Evolutionary conservation across 2,797 vertebrate genomes (phyloP), one percentile per base, ranked within the genome.

Genomic region (Tapirus indicus): DNA sequence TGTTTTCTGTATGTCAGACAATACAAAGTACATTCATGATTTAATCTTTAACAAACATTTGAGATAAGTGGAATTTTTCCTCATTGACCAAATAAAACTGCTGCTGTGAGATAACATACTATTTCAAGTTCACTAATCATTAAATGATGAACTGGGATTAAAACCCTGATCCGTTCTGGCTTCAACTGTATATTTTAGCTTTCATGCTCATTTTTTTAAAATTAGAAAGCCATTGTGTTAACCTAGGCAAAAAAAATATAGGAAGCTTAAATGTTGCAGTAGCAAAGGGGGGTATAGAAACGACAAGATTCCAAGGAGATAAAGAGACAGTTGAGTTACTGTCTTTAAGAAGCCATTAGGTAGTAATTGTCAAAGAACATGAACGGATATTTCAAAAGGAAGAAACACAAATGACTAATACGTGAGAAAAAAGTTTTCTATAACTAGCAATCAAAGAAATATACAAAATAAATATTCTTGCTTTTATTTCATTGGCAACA

Each of bases 81-180:
- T 75, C 44, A 12, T n/a, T 97, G 62, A 92, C 54, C 32, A 94
- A 82, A 77, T 96, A 72, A 78, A 96, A 27, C 38, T 78, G n/a
- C 60, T 79, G 21, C 32, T 72, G 29, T 78, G 60, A 62, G 56
- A 60, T 77, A 68, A 52, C 49, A 62, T 77, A 64, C 29, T 74
- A 1, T 91, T 88, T 83, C 20, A 86, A n/a, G 17, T 62, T 96
- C 49, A 56, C 68, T 44, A 85, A 35, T 72, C 92, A 29, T 91
- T 84, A 77, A 77, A 25, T 83, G 60, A 78, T 62, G 25, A 92
- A 79, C 16, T 54, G n/a, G 25, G 17, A 38, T 95, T 49, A 72
- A 88, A 91, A 79, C 8, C 12, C 5, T 9, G 7, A 29, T 83
- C 18, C 10, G 2, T 52, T 95, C 56, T 89, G 68, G 35, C 27